Conservation (phyloP, 2,888 invertebrate genomes). For the Allolobophora icterica region DNA sequence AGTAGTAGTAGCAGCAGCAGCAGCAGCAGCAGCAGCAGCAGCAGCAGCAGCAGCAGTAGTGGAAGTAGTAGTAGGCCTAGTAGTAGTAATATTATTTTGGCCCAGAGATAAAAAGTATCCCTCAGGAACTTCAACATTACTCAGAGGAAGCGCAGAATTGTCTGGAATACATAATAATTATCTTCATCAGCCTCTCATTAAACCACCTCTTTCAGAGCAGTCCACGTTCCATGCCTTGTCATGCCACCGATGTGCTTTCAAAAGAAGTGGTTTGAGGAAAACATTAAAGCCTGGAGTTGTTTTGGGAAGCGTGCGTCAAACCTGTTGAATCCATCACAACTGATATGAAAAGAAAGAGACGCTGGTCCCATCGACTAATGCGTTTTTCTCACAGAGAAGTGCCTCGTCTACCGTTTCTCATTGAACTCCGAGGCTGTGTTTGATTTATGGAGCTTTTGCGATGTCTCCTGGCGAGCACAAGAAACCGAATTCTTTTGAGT, state of each 20-base stretch:
- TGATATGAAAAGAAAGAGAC: not conserved
- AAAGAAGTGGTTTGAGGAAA: not conserved
- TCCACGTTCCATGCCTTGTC: not conserved
- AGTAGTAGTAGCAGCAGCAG: no score
- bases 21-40: no score
- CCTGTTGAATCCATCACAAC: not conserved
- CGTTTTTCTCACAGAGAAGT: not conserved
- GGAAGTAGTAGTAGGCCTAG: no score
- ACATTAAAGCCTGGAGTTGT: not conserved
- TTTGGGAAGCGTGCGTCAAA: not conserved
- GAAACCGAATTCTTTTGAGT: conserved; percentile 17
- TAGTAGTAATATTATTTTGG: no score
- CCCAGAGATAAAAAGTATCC: no score
- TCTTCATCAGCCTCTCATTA: no score
- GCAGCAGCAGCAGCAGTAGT: no score
- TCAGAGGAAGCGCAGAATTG: no score
- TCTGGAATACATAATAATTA: no score
- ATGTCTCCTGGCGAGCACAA: not conserved
- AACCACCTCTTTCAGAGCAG: not conserved
- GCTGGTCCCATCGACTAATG: not conserved
- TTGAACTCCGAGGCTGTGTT: not conserved
- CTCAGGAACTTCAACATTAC: no score
- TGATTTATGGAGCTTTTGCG: not conserved
- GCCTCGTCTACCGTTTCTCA: not conserved
- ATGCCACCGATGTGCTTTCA: not conserved